phyloP scores from a whole-genome alignment of 35 echinoderm and acorn worm species.

The Ophiothrix spiculata region DNA sequence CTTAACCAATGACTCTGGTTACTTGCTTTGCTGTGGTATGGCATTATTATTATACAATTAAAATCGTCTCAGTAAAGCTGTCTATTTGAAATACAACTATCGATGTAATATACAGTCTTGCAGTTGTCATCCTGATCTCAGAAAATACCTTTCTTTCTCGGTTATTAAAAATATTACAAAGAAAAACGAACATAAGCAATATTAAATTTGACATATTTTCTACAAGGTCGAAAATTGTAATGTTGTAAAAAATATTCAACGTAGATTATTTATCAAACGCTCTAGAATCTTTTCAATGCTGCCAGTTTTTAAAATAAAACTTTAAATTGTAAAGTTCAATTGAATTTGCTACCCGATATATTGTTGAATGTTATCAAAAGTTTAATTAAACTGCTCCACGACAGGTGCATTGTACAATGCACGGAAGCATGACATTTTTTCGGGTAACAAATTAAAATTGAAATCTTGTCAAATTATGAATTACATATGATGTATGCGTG shows the following conservation, averaged over 20 bases:
- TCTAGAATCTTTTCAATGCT: neutral
- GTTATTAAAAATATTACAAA: slow-evolving; percentile 1
- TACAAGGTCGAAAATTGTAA: neutral
- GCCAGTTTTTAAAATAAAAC: neutral
- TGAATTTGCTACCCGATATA: neutral
- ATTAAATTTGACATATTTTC: neutral
- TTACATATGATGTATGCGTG: too few relatives aligned
- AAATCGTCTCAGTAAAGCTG: neutral
- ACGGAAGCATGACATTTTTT: too few relatives aligned
- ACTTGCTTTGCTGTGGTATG: too few relatives aligned
- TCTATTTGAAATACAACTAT: neutral
- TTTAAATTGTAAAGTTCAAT: neutral
- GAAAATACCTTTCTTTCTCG: neutral
- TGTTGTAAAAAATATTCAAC: neutral
- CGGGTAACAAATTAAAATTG: too few relatives aligned
- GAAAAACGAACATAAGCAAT: neutral
- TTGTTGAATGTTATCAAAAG: neutral
- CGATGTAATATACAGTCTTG: neutral
- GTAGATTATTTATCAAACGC: neutral
- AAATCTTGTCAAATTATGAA: too few relatives aligned
- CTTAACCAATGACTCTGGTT: too few relatives aligned
- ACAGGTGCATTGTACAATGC: too few relatives aligned
- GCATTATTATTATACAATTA: neutral
- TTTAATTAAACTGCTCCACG: too few relatives aligned
- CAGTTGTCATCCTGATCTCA: neutral